Conservation (phyloP, 1,140 invertebrate genomes). For the Bombus sylvicola region DNA sequence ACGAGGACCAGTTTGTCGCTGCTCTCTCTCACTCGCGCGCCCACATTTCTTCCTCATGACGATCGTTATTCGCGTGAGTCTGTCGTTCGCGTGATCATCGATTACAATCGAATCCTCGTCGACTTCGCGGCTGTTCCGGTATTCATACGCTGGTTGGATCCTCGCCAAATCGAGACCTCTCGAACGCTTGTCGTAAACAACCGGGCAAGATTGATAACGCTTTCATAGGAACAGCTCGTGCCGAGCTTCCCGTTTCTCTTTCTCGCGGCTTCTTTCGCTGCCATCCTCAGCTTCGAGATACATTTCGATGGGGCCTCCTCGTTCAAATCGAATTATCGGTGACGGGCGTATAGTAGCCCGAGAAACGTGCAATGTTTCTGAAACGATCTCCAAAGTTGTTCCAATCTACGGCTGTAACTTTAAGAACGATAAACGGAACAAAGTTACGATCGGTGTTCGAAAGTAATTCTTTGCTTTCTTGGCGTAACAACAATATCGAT, state of each 20-base stretch:
- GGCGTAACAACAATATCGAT: background rate
- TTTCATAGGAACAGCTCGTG: slow-evolving; percentile 24
- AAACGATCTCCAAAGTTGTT: background rate
- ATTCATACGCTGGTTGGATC: slow-evolving; percentile 59
- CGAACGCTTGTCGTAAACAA: slow-evolving; percentile 59
- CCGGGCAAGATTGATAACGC: slow-evolving; percentile 60
- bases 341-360: background rate
- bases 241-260: background rate
- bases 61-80: background rate
- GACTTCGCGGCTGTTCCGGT: slow-evolving; percentile 21
- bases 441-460: too few relatives aligned
- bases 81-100: slow-evolving; percentile 14
- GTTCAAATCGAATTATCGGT: slow-evolving; percentile 42
- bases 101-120: slow-evolving; percentile 62
- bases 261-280: slow-evolving; percentile 1
- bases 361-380: background rate
- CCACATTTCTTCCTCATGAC: background rate
- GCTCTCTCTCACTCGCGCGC: background rate
- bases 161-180: slow-evolving; percentile 59
- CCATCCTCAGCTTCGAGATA: background rate
- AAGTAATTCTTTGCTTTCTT: too few relatives aligned
- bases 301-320: slow-evolving; percentile 3
- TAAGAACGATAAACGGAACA: too few relatives aligned
- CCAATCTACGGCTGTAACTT: background rate
- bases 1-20: background rate